phyloP scores from a whole-genome alignment of 2,888 invertebrate genomes.

The Apeira syringaria region DNA sequence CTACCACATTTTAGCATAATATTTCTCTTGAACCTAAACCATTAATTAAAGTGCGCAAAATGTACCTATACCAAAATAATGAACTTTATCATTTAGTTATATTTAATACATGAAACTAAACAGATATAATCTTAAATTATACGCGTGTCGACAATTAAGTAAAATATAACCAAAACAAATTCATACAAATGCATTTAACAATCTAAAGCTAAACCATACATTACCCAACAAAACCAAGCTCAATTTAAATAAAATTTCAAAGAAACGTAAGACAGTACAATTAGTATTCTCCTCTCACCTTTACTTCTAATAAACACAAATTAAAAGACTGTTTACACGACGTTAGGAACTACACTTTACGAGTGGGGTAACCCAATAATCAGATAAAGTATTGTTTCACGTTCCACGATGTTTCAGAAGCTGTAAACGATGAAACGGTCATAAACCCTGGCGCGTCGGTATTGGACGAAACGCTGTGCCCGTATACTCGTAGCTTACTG shows the following conservation, averaged over 20 bases:
- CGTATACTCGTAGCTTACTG: constrained; percentile 9
- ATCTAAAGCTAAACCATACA: constrained; percentile 11
- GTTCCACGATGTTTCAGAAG: constrained; percentile 33
- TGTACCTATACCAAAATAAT: too few species aligned
- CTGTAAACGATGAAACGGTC: constrained; percentile 38
- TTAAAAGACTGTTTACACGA: constrained; percentile 23
- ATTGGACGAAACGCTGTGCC: constrained; percentile 43
- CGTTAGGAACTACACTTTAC: constrained; percentile 14
- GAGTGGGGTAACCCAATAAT: constrained; percentile 9
- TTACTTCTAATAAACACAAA: constrained; percentile 21
- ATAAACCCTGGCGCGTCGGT: constrained; percentile 37
- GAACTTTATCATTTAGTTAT: too few species aligned
- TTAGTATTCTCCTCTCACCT: constrained; percentile 18
- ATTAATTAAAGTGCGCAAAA: too few species aligned
- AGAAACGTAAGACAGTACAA: constrained; percentile 10
- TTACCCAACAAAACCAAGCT: constrained; percentile 16
- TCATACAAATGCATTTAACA: constrained; percentile 16
- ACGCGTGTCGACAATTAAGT: too few species aligned
- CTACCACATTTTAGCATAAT: too few species aligned
- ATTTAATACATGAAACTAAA: too few species aligned
- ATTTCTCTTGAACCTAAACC: too few species aligned
- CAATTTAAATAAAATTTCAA: constrained; percentile 17
- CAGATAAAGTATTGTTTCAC: constrained; percentile 28
- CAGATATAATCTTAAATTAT: too few species aligned
- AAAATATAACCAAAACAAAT: too few species aligned